Evolutionary conservation across 2,113 vertebrate genomes (phyloP), one percentile per base, ranked within the genome.

Genomic region (Cardinalis cardinalis): DNA sequence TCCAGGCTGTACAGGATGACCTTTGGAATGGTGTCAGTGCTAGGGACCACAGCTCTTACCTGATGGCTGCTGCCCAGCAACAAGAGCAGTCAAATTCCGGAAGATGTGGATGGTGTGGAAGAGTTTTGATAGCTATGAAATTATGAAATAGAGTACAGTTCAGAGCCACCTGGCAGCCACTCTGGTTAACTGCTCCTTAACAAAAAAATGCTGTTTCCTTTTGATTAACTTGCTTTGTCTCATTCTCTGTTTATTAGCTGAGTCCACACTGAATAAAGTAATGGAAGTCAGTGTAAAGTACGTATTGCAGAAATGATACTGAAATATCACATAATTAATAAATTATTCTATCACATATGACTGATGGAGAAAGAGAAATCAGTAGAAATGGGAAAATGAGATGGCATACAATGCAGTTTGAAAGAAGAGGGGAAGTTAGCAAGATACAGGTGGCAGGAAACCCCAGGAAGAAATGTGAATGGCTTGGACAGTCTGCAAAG

Each of bases 391-490:
- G 36, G 16, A 52, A 89, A 85, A 65, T 68, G 14, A 72, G 12
- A 18, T 65, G 9, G 32, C 34, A 46, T 17, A 68, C 24, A 52
- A 55, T 9, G 12, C 20, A 36, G 36, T 15, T 23, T 58, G 55
- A 58, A 36, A 36, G n/a, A 23, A 55, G 31, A 55, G 21, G 18
- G 41, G 71, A 89, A 92, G 18, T 87, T 18, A 84, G 43, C 43
- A 63, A 89, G 36, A 91, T 24, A 78, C 61, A 92, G 70, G 32
- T 60, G 70, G 48, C 84, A 94, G 73, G 61, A 94, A 92, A 87
- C 1, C 2, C 1, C 38, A 31, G 63, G 25, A 86, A 84, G 24
- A 83, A 68, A 51, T 4, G 18, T 32, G 19, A 95, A 77, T 3
- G 9, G 63, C 31, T 58, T 79, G 68, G 18, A 82, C 17, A 80